Conservation (phyloP, 2,888 invertebrate species). For the Hylaea fasciaria region DNA sequence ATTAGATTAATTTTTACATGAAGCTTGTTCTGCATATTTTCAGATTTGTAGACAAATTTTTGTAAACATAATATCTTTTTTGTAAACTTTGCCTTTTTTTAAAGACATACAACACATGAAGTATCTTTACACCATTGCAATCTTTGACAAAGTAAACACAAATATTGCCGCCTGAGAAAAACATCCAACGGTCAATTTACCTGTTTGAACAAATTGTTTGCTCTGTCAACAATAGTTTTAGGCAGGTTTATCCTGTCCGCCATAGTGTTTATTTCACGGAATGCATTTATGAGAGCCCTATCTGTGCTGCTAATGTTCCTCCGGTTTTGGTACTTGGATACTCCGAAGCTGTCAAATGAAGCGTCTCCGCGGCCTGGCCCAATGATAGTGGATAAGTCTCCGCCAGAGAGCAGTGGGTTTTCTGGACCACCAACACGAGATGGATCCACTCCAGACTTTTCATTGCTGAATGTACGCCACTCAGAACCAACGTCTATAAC, state of each 20-base stretch:
- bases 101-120: neutral
- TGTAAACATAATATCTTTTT: too few species aligned
- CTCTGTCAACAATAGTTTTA: slow-evolving; percentile 98
- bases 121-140: neutral
- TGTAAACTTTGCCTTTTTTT: too few species aligned
- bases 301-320: slow-evolving; percentile 96
- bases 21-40: too few species aligned
- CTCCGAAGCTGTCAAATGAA: slow-evolving; percentile 94
- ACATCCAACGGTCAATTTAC: slow-evolving; percentile 64
- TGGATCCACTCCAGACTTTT: slow-evolving; percentile 98
- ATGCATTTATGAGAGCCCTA: slow-evolving; percentile 97
- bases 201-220: slow-evolving; percentile 98
- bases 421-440: slow-evolving; percentile 99
- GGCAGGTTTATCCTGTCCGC: slow-evolving; percentile 99
- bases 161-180: too few species aligned
- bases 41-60: too few species aligned
- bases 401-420: slow-evolving; percentile 97
- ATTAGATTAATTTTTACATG: too few species aligned
- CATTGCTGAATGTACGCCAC: slow-evolving; percentile 99
- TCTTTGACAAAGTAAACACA: neutral
- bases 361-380: slow-evolving; percentile 91
- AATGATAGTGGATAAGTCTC: slow-evolving; percentile 98
- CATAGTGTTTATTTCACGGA: slow-evolving; percentile 99
- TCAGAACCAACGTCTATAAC: slow-evolving; percentile 99
- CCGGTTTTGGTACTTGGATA: slow-evolving; percentile 90